phyloP scores from a whole-genome alignment of 2,113 vertebrate genomes.

The Alligator mississippiensis region DNA sequence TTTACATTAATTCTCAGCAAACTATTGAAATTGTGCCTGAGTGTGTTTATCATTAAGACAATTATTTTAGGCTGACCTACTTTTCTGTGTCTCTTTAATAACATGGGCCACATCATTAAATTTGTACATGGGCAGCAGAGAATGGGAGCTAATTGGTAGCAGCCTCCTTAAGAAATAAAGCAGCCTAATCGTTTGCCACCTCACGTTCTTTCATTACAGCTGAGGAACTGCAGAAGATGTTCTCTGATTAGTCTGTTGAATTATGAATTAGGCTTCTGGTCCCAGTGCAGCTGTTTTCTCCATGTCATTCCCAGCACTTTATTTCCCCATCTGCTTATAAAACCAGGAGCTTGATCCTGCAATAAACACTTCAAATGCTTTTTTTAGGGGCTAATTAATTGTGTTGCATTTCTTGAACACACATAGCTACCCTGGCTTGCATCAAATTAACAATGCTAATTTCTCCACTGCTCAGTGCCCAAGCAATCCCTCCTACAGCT shows the following conservation, averaged over 20 bases:
- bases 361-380: conserved; percentile 84
- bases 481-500: conserved; percentile 28
- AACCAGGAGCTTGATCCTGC: conserved; percentile 81
- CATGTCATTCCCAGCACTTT: conserved; percentile 81
- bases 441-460: conserved; percentile 74
- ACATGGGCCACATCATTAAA: conserved; percentile 46
- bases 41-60: conserved; percentile 60
- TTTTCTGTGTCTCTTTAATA: conserved; percentile 61
- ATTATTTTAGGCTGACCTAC: conserved; percentile 71
- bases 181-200: conserved; percentile 76
- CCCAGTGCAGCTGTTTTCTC: conserved; percentile 82
- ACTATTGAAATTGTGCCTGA: conserved; percentile 4
- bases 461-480: conserved; percentile 8
- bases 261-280: conserved; percentile 85
- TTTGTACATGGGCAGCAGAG: conserved; percentile 29
- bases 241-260: conserved; percentile 86
- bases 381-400: conserved; percentile 83
- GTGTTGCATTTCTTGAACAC: conserved; percentile 79
- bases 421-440: conserved; percentile 64
- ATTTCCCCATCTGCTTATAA: conserved; percentile 86
- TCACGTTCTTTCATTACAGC: conserved; percentile 79
- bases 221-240: conserved; percentile 78
- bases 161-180: conserved; percentile 61
- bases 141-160: conserved; percentile 65
- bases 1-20: conserved; percentile 41